Base-by-base conservation (phyloP, 1,140 invertebrate genomes). In the Vanessa atalanta region DNA sequence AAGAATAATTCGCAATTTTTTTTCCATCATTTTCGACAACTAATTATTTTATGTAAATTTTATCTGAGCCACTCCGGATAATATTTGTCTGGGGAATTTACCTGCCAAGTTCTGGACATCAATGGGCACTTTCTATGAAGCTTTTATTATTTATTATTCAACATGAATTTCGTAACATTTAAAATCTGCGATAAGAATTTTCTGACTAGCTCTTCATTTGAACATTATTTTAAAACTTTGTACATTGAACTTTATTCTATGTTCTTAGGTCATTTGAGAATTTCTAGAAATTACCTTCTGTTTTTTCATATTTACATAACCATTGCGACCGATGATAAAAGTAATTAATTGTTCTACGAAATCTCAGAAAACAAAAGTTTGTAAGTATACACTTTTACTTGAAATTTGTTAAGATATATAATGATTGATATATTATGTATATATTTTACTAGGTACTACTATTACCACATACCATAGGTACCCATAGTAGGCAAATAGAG, bases 21-120 rank as follows among this genome's bases (percentile, higher is more conserved):
- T 50, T 47, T 11, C 20, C 20, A 50, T 15, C 14, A 20, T 26
- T 72, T 72, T 72, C 20, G 15, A 16, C 16, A 53, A 9, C 61
- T 71, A 72, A 72, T 72, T 72, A 72, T 72, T 72, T 72, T 65
- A 57, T 65, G 43, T 20, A 55, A 72, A 72, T 72, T 55, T 72
- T 3, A 47, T 65, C 47, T 47, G 7, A n/a, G 15, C 37, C 37
- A 26, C 50, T 51, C 20, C 16, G n/a, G 63, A 23, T 63, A 37
- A 23, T 65, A 57, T 72, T 72, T 65, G 48, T 65, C 61, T 55
- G 23, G 50, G 63, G 63, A 55, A 67, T 67, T 47, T 51, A 66
- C 50, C 37, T 67, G 65, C 50, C 50, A 20, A 57, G 63, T 14
- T 68, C 43, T 55, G 20, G 43, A 47, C 47, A 48, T 61, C 47